Evolutionary conservation across 2,888 invertebrate genomes (phyloP).

Genomic region (Tigriopus californicus): DNA sequence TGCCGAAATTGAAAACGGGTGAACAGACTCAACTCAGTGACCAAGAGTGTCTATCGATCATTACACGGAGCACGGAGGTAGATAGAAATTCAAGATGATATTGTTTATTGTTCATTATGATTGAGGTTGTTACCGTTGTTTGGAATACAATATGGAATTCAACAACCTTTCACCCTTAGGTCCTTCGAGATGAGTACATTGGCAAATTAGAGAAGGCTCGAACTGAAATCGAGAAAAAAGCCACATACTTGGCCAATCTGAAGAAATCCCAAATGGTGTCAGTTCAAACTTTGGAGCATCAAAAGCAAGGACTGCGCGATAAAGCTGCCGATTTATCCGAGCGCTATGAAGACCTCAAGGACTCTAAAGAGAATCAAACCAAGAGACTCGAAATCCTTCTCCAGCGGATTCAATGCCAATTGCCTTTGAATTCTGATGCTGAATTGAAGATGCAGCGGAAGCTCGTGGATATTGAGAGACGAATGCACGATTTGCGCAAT

Average conservation of each 20-base stretch:
- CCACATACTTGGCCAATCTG: neutral
- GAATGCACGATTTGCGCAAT: neutral
- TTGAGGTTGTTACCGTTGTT: too few relatives aligned
- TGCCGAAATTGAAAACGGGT: neutral
- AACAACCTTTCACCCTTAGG: too few relatives aligned
- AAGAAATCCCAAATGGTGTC: neutral
- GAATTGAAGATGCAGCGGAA: slow-evolving; percentile 2
- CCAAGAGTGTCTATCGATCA: neutral
- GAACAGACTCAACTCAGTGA: neutral
- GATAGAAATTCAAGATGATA: too few relatives aligned
- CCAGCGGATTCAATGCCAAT: neutral
- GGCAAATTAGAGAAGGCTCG: neutral
- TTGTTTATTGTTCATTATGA: too few relatives aligned
- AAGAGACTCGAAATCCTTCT: neutral
- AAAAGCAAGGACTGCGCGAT: neutral
- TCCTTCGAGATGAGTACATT: slow-evolving; percentile 3
- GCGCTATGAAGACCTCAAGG: neutral
- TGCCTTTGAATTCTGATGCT: slow-evolving; percentile 1
- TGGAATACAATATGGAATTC: too few relatives aligned
- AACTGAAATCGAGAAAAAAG: neutral
- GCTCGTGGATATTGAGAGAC: neutral
- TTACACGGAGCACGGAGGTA: neutral
- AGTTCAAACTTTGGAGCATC: neutral
- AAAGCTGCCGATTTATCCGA: neutral
- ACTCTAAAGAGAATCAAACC: neutral